Evolutionary conservation across 2,113 vertebrate species (phyloP).

Genomic region (Lanius ludovicianus): DNA sequence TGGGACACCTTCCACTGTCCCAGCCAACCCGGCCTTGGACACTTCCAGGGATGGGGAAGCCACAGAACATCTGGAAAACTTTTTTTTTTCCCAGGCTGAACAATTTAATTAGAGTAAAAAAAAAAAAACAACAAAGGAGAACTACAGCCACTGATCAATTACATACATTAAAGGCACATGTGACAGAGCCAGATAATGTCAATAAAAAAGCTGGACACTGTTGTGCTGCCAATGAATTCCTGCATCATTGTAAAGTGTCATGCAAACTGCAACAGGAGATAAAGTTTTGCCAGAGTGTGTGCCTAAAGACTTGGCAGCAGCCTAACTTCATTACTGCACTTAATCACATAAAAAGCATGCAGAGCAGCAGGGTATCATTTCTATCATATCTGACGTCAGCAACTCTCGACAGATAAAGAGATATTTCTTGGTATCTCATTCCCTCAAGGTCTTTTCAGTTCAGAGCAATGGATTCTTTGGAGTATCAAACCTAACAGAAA

Average conservation of each 20-base stretch:
- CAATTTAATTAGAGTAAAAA: neutral
- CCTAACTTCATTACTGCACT: neutral
- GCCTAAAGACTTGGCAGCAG: neutral
- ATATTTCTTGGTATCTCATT: neutral
- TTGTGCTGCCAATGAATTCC: neutral
- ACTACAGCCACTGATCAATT: neutral
- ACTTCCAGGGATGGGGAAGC: neutral
- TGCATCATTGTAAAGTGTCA: neutral
- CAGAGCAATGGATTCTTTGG: neutral
- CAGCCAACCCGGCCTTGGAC: neutral
- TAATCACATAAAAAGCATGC: neutral
- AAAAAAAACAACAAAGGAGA: neutral
- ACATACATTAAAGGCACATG: neutral
- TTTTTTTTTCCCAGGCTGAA: too few species aligned
- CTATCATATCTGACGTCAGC: neutral
- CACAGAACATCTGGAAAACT: neutral
- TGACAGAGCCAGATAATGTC: neutral
- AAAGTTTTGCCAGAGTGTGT: neutral
- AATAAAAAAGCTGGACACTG: neutral
- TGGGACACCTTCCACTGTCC: neutral
- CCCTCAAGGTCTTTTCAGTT: neutral
- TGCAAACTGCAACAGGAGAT: neutral
- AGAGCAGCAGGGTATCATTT: neutral
- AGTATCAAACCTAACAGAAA: neutral
- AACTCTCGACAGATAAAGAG: neutral